Conservation (phyloP, 2,797 vertebrate species). For the Myotis myotis region DNA sequence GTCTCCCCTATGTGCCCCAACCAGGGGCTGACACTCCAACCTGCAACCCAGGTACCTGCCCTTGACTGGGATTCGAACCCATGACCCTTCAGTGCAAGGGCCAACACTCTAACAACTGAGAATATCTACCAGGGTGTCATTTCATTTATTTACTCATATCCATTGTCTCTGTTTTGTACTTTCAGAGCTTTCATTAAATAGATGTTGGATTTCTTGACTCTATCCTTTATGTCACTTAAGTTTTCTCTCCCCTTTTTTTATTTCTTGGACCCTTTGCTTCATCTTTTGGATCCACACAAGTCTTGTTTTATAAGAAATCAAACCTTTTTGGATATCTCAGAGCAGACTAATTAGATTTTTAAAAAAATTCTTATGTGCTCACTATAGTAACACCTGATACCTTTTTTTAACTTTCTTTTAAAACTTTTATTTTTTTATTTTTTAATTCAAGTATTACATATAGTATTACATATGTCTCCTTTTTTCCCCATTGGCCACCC, state of each 20-base stretch:
- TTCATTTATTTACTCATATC: background rate
- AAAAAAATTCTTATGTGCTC: background rate
- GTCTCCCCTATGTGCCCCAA: no score
- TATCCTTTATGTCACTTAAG: background rate
- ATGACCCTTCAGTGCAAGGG: no score
- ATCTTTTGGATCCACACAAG: conserved; percentile 2
- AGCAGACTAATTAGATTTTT: background rate
- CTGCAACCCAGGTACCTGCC: no score
- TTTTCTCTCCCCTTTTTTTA: background rate
- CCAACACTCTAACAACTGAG: no score
- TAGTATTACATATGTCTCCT: no score
- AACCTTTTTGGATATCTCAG: background rate
- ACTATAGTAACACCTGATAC: background rate
- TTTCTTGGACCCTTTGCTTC: conserved; percentile 29
- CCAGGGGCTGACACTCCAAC: no score
- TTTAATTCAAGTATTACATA: no score
- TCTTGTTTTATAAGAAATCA: conserved; percentile 8
- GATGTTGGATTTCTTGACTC: background rate
- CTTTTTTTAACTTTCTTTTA: no score
- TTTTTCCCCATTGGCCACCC: no score
- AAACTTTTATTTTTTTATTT: no score
- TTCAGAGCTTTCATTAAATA: background rate
- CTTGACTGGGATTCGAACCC: no score
- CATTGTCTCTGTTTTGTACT: background rate
- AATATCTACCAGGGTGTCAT: background rate